Percentiles rank a stretch among this genome's conserved stretches.
phyloP scores from a whole-genome alignment of 2,797 vertebrate species.

The Sebastes oblongus region DNA sequence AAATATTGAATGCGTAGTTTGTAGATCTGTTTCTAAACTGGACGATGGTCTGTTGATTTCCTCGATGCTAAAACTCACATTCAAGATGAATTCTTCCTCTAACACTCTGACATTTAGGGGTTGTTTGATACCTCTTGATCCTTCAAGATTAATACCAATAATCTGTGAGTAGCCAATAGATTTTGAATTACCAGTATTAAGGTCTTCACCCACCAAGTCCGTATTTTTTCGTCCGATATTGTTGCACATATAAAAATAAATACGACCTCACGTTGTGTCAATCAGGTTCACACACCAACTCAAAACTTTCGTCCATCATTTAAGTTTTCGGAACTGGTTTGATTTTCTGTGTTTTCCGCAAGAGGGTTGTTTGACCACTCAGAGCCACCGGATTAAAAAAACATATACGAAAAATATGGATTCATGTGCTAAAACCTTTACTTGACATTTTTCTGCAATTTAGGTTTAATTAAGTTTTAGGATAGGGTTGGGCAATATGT shows the following conservation, averaged over 20 bases:
- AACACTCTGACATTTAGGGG: conserved; percentile 13
- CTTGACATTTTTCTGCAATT: neutral
- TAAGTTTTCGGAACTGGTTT: too few species aligned
- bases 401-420: too few species aligned
- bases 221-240: neutral
- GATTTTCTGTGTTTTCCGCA: too few species aligned
- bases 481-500: too few species aligned
- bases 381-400: too few species aligned
- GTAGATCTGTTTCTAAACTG: neutral
- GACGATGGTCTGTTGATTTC: neutral
- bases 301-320: too few species aligned
- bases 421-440: too few species aligned
- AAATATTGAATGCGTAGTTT: neutral
- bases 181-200: neutral
- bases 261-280: neutral
- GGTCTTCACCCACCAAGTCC: neutral
- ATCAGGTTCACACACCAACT: too few species aligned
- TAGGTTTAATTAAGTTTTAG: neutral
- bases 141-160: neutral
- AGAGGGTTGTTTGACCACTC: too few species aligned
- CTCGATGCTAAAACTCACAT: neutral
- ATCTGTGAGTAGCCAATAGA: neutral
- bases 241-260: neutral
- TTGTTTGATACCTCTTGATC: neutral
- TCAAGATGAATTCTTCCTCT: neutral